These are phyloP conservation scores for Castor canadensis DNA, from an alignment of 2,113 vertebrate species.

Conservation along the genomic window DNA sequence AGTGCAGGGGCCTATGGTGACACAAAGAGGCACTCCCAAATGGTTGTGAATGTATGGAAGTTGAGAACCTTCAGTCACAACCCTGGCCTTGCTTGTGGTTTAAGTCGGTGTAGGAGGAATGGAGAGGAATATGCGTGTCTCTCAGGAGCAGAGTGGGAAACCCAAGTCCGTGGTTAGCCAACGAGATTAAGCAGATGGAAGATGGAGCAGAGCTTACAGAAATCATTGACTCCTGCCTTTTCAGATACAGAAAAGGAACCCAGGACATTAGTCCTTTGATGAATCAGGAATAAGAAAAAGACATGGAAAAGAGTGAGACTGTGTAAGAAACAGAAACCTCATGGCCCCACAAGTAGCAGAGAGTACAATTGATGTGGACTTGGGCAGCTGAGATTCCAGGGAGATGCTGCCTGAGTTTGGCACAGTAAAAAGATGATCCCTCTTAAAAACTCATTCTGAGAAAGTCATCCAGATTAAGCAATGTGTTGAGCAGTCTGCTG, in stretches of 20 bases:
- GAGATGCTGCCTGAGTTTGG: rapidly evolving
- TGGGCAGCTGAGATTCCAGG: neutral
- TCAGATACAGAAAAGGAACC: neutral
- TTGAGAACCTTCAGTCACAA: neutral
- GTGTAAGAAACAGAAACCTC: neutral
- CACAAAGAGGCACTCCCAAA: too few relatives aligned
- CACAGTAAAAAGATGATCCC: neutral
- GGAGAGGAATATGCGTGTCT: neutral
- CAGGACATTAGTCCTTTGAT: neutral
- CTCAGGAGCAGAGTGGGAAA: neutral
- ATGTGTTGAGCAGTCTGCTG: neutral
- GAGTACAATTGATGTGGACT: too few relatives aligned
- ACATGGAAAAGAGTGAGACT: neutral
- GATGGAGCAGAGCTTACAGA: neutral
- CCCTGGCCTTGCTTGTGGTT: neutral
- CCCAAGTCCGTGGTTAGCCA: too few relatives aligned
- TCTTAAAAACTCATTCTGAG: neutral
- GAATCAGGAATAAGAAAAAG: neutral
- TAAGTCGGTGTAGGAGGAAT: neutral
- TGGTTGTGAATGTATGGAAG: too few relatives aligned
- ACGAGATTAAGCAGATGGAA: too few relatives aligned
- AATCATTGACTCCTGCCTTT: neutral
- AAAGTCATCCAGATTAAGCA: neutral
- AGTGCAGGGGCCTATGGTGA: neutral
- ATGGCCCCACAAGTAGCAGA: too few relatives aligned